A percentile compares a stretch with the other conserved stretches of the same genome.
Evolutionary conservation across 2,797 vertebrate species (phyloP).

Genomic region (Monodelphis domestica): DNA sequence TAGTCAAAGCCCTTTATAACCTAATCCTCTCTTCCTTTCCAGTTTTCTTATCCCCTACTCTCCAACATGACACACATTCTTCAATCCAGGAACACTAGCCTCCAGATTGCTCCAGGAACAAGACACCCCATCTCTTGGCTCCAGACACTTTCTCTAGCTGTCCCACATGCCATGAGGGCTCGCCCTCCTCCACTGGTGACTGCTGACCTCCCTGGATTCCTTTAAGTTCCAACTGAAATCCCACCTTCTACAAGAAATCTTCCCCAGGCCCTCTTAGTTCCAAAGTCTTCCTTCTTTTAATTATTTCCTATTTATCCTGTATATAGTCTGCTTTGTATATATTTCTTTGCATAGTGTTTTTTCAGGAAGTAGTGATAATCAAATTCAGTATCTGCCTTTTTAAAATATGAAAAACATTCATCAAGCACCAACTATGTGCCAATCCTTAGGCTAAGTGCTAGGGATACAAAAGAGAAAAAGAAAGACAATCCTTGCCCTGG

Average conservation of each 20-base stretch:
- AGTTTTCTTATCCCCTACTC: neutral
- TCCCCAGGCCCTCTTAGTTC: neutral
- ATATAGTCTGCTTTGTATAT: neutral
- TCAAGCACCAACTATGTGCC: neutral
- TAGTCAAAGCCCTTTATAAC: neutral
- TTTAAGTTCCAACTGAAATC: neutral
- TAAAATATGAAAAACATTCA: neutral
- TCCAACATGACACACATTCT: neutral
- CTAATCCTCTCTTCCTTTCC: neutral
- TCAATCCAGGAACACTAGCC: neutral
- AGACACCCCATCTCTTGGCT: neutral
- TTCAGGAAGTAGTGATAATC: neutral
- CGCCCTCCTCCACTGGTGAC: neutral
- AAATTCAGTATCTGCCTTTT: too few relatives aligned
- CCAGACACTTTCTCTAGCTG: neutral
- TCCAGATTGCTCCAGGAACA: neutral
- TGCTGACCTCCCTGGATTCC: neutral
- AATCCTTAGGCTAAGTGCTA: too few relatives aligned
- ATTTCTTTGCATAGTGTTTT: neutral
- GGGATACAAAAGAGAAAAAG: neutral
- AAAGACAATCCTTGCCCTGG: neutral
- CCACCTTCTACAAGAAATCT: neutral
- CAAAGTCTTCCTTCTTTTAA: neutral
- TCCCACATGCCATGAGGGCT: neutral
- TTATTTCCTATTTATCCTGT: neutral